Evolutionary conservation across 1,140 invertebrate species (phyloP).

Genomic region (Drosophila murphyi): DNA sequence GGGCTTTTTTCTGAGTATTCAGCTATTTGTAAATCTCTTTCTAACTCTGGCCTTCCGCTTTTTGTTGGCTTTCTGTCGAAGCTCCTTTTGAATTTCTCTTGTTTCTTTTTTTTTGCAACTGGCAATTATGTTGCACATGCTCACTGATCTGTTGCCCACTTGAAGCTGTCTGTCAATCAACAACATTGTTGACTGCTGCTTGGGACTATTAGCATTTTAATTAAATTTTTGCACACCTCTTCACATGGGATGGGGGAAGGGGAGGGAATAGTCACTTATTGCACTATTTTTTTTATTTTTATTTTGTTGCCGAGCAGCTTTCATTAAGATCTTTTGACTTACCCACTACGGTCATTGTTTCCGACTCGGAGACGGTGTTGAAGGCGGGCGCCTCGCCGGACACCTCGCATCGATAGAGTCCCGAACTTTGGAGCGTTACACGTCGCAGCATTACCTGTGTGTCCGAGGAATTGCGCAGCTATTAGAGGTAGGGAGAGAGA

Average conservation of each 20-base stretch:
- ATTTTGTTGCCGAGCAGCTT: neutral
- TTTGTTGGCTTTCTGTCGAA: conserved; percentile 17
- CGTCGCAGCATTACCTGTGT: conserved; percentile 88
- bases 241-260: neutral
- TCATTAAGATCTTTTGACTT: conserved; percentile 76
- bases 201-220: conserved; percentile 79
- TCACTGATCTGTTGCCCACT: conserved; percentile 24
- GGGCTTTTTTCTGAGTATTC: too few relatives aligned
- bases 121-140: conserved; percentile 71
- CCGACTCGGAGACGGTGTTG: conserved; percentile 90
- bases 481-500: conserved; percentile 62
- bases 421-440: conserved; percentile 89
- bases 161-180: conserved; percentile 61
- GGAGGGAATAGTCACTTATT: conserved; percentile 7
- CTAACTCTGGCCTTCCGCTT: conserved; percentile 34
- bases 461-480: conserved; percentile 89
- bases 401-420: conserved; percentile 91
- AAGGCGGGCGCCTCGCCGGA: conserved; percentile 91
- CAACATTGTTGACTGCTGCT: conserved; percentile 69
- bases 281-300: conserved; percentile 7
- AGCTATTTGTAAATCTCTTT: neutral
- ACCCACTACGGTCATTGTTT: conserved; percentile 91
- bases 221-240: conserved; percentile 64
- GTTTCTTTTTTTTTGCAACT: conserved; percentile 9
- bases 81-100: conserved; percentile 14